These are phyloP conservation scores for Pseudomyrmex concolor DNA, from an alignment of 1,140 invertebrate species.

Conservation along the genomic window DNA sequence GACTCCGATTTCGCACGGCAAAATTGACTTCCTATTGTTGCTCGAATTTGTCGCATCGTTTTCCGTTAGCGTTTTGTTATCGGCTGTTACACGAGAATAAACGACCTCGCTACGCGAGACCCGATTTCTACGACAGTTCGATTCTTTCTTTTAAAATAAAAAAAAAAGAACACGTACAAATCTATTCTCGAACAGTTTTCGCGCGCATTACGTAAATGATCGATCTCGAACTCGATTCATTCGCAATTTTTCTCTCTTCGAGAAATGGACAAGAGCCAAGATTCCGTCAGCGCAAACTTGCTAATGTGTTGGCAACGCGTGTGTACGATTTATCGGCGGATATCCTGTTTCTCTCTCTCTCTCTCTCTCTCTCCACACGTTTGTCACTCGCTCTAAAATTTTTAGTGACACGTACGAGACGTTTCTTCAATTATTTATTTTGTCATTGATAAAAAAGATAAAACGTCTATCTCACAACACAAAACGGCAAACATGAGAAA, in stretches of 20 bases:
- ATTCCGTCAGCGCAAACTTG: constrained; percentile 1
- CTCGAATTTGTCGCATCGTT: constrained; percentile 30
- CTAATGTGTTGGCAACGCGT: constrained; percentile 28
- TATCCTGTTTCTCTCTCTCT: constrained; percentile 38
- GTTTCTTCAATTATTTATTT: background rate
- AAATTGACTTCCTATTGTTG: constrained; percentile 39
- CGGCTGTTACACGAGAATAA: constrained; percentile 25
- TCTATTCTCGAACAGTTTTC: constrained; percentile 14
- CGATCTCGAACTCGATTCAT: constrained; percentile 40
- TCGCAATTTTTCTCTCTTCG: constrained; percentile 18
- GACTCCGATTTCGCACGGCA: constrained; percentile 29
- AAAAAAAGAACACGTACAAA: background rate
- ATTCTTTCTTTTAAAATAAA: background rate
- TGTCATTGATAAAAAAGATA: constrained; percentile 18
- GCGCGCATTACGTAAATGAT: constrained; percentile 47
- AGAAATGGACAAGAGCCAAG: constrained; percentile 37
- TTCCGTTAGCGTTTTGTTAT: background rate
- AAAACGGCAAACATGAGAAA: too few species aligned
- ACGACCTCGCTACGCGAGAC: constrained; percentile 43
- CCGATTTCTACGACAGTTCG: background rate
- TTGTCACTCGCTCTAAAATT: constrained; percentile 2
- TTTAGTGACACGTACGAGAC: background rate
- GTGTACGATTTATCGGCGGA: constrained; percentile 37
- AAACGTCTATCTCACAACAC: too few species aligned
- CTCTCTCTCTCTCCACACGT: too few species aligned